Base-by-base conservation (phyloP, 2,113 vertebrate species). In the Etheostoma cragini region DNA sequence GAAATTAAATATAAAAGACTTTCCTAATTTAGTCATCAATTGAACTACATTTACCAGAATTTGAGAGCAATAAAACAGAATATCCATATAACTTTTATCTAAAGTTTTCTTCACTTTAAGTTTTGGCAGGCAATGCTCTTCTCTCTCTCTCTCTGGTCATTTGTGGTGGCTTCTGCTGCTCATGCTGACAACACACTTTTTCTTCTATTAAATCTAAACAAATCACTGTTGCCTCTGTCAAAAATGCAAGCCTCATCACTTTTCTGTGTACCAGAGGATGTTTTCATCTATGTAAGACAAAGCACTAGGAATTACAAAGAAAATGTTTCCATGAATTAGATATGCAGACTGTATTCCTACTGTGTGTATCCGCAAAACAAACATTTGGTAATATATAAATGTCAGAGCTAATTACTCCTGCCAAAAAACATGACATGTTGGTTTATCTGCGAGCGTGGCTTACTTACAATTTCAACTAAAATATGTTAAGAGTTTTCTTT, bases 141-240 rank as follows among this genome's bases (percentile, higher is more conserved):
- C 30, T 66, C 67, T 72, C 22, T 72, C 74, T 74, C 33, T 75
- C 76, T 77, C 45, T 80, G 73, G 67, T 82, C 72, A 81, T 80
- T 56, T 66, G 56, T 56, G 35, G 71, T 76, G 52, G 53, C 72
- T 50, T 52, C 60, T 76, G 72, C 76, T 63, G 66, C 54, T 72
- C 33, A 47, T 82, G 87, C 88, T 88, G 83, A 87, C 81, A 38
- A 15, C n/a, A 69, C 76, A 81, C 5, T 67, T 80, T 85, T 69
- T 75, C 57, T 57, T 72, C 52, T 76, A 85, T 91, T 81, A 78
- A 83, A 85, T 76, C 66, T 65, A 71, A 90, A 85, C 76, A 80
- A 80, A 83, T 88, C 69, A 79, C 71, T 35, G 68, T 58, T 83
- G 66, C 68, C 2, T 26, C 76, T 46, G 71, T 22, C 62, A 70